Conservation (phyloP, 2,888 invertebrate species). For the Unio pictorum region DNA sequence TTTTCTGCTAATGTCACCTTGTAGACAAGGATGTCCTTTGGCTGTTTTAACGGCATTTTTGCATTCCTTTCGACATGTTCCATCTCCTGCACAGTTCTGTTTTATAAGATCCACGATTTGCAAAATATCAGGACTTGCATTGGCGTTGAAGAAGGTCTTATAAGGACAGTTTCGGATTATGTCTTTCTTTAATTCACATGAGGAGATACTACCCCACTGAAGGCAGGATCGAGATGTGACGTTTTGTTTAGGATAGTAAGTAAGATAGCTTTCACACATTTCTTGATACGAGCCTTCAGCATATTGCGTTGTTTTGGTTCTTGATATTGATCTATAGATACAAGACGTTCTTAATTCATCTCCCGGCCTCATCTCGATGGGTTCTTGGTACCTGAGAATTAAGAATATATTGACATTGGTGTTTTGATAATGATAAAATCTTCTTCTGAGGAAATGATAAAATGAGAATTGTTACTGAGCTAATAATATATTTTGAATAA, state of each 20-base stretch:
- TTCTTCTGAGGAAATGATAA: too few relatives aligned
- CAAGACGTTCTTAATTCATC: slow-evolving; percentile 47
- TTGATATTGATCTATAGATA: slow-evolving; percentile 24
- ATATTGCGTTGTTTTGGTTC: slow-evolving; percentile 16
- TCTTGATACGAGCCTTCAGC: slow-evolving; percentile 51
- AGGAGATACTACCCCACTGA: slow-evolving; percentile 2
- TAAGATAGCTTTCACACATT: slow-evolving; percentile 53
- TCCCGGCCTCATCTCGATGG: slow-evolving; percentile 36
- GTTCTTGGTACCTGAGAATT: slow-evolving; percentile 26
- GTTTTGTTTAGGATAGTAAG: slow-evolving; percentile 43
- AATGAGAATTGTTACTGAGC: too few relatives aligned
- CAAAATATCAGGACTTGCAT: too few relatives aligned
- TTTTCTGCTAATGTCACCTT: too few relatives aligned
- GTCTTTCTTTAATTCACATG: background rate
- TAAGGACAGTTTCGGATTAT: too few relatives aligned
- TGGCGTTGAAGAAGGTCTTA: too few relatives aligned
- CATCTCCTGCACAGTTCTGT: too few relatives aligned
- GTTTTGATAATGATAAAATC: background rate
- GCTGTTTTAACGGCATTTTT: too few relatives aligned
- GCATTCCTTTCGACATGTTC: too few relatives aligned
- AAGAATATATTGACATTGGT: background rate
- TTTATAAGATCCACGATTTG: too few relatives aligned
- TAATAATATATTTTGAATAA: too few relatives aligned
- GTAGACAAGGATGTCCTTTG: too few relatives aligned
- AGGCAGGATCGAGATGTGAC: slow-evolving; percentile 27